Percentiles rank a stretch among this genome's conserved stretches.
phyloP scores from a whole-genome alignment of 2,888 invertebrate genomes.

The Tetheella fluctuosa region DNA sequence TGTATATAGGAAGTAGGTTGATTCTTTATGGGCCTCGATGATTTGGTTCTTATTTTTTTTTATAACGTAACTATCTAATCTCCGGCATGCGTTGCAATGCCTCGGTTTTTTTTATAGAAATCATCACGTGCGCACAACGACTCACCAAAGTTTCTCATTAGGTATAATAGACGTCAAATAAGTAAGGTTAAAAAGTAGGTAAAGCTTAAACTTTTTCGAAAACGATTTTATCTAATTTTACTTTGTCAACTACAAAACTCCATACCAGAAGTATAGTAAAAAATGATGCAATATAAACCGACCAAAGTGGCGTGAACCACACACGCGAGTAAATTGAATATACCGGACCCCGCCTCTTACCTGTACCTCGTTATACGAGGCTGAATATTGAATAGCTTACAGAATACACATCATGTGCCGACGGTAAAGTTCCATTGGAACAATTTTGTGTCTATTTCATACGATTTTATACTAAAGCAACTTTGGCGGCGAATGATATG shows the following conservation, averaged over 20 bases:
- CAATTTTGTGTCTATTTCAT: slow-evolving; percentile 2
- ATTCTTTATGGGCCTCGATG: background rate
- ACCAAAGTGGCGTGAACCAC: slow-evolving; percentile 20
- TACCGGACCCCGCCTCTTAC: slow-evolving; percentile 45
- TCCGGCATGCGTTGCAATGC: too few species aligned
- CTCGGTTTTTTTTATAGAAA: too few species aligned
- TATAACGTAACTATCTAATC: too few species aligned
- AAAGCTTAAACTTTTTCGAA: background rate
- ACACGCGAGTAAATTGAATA: slow-evolving; percentile 34
- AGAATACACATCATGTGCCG: slow-evolving; percentile 24
- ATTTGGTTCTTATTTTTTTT: slow-evolving; percentile 5
- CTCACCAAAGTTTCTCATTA: too few species aligned
- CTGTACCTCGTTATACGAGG: slow-evolving; percentile 44
- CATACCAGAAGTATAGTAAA: slow-evolving; percentile 1
- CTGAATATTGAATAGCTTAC: slow-evolving; percentile 34
- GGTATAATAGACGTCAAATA: too few species aligned
- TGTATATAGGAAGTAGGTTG: too few species aligned
- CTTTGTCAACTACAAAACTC: too few species aligned
- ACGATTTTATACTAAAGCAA: slow-evolving; percentile 2
- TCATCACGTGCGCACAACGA: too few species aligned
- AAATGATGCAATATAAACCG: slow-evolving; percentile 19
- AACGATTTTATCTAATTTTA: too few species aligned
- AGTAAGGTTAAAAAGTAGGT: too few species aligned
- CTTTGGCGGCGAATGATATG: background rate
- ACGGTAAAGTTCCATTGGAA: background rate